Evolutionary conservation across 2,113 vertebrate genomes (phyloP), one percentile per base, ranked within the genome.

Genomic region (Mustela lutreola): DNA sequence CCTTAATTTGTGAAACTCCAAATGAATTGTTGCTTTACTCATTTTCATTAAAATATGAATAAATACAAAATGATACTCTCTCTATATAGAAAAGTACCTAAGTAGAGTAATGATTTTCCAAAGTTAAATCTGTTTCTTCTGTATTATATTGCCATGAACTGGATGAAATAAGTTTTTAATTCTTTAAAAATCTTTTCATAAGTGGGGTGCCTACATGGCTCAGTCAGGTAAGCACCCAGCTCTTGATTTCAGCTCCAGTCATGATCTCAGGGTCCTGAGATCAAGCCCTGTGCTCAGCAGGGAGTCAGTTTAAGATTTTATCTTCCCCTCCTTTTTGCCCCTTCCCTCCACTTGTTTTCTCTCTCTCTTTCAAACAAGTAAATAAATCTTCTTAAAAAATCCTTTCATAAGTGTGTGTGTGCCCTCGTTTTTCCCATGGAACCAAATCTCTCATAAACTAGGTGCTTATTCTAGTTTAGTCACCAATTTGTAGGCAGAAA

Each of bases 41-140:
- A 73, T 91, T 91, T 83, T 96, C 42, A 76, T 7, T 92, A 50
- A 96, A 97, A 39, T 82, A 8, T 65, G 67, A 91, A 81, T 50
- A 42, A 78, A 80, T 33, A 45, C 11, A 96, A 86, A 73, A 83
- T 4, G 16, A 58, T 45, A 56, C 31, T 53, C 5, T 15, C 4
- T n/a, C 24, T 15, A 28, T 65, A 22, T 0, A 62, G 19, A 95
- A 96, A 89, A 89, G 33, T 24, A 87, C 21, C 21, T 73, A 78
- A 76, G 26, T 94, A 50, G 71, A 75, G 39, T 92, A 50, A 88
- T 62, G 24, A 6, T 81, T 92, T 94, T 76, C 84, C 39, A 16
- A 9, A 76, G 58, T 71, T 63, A 88, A 60, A 48, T 62, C 4
- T 89, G 33, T 86, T 84, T 75, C 22, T 58, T 95, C 14, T 70